These are phyloP conservation scores for Rhipidura dahli DNA, from an alignment of 2,113 vertebrate species.

Conservation along the genomic window DNA sequence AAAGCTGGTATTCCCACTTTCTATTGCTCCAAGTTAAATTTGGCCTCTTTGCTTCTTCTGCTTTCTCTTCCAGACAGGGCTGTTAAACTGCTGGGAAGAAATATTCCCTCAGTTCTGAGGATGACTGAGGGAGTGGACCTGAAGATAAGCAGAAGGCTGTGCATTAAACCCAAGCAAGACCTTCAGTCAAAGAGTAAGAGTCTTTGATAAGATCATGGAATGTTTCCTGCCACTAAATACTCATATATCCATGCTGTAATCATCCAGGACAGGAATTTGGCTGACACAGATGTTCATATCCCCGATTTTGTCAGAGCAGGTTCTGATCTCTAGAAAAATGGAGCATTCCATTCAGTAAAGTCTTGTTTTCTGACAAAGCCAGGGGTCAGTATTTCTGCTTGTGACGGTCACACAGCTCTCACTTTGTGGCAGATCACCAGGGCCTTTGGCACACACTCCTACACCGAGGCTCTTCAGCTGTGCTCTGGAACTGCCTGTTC, in stretches of 20 bases:
- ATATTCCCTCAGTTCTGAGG: not conserved
- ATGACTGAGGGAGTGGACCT: not conserved
- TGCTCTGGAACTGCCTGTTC: not conserved
- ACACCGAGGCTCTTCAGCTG: not conserved
- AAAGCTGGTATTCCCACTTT: not conserved
- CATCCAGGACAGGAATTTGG: not conserved
- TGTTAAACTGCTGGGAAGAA: slow-evolving; percentile 51
- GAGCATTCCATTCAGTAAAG: not conserved
- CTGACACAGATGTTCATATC: not conserved
- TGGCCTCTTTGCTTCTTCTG: not conserved
- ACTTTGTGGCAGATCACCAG: not conserved
- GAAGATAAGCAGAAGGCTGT: slow-evolving; percentile 47
- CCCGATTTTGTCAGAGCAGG: not conserved
- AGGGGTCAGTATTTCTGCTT: not conserved
- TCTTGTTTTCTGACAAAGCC: not conserved
- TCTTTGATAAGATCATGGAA: not conserved
- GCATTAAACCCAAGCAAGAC: slow-evolving; percentile 56
- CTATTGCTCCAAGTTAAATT: not conserved
- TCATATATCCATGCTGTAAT: fast-evolving
- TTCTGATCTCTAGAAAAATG: not conserved
- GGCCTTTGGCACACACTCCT: not conserved
- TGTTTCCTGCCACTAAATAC: fast-evolving
- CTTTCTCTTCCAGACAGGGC: slow-evolving; percentile 40
- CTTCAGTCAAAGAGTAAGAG: not conserved
- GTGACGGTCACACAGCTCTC: not conserved